A percentile compares a stretch with the other conserved stretches of the same genome.
Evolutionary conservation across 2,797 vertebrate genomes (phyloP).

Genomic region (Spheniscus humboldti): DNA sequence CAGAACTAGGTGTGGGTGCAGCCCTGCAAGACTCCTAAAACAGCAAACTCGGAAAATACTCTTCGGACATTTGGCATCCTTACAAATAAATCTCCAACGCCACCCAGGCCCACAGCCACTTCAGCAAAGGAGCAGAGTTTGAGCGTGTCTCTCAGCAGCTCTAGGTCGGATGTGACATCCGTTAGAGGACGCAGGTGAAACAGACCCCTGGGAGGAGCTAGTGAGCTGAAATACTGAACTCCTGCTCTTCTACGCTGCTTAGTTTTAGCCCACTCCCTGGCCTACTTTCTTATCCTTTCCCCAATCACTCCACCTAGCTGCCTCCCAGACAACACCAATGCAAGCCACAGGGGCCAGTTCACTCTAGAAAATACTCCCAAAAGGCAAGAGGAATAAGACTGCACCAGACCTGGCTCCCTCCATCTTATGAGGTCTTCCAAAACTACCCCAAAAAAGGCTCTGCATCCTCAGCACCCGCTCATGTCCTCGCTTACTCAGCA

Average conservation of each 20-base stretch:
- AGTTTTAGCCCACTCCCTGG: background rate
- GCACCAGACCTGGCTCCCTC: background rate
- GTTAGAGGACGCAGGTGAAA: background rate
- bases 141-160: rapidly evolving
- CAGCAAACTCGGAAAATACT: background rate
- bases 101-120: background rate
- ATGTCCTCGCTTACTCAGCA: background rate
- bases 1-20: background rate
- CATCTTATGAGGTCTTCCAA: rapidly evolving
- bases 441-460: background rate
- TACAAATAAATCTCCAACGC: background rate
- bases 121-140: background rate
- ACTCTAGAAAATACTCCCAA: background rate
- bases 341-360: rapidly evolving
- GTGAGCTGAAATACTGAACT: background rate
- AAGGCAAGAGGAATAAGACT: background rate
- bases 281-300: background rate
- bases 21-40: background rate
- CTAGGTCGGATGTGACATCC: rapidly evolving
- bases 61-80: rapidly evolving
- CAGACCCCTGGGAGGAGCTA: background rate
- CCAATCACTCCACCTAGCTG: background rate
- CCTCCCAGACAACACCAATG: background rate
- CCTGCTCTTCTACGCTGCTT: background rate
- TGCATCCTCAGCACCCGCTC: background rate